Evolutionary conservation across 2,888 invertebrate species (phyloP).

Genomic region (Phyllotreta striolata): DNA sequence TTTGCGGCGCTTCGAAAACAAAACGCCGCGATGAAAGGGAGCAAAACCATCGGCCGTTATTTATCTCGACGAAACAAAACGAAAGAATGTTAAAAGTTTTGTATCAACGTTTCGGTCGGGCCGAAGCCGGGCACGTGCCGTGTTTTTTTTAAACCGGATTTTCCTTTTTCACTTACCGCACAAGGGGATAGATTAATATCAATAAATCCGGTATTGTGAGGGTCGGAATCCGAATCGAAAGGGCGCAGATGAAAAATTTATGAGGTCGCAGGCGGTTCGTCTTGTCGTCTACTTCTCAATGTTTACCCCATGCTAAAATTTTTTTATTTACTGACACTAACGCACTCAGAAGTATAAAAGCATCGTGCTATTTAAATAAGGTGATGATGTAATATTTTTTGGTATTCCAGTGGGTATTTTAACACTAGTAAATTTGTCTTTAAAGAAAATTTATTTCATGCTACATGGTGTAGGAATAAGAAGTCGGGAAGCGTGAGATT

Average conservation of each 20-base stretch:
- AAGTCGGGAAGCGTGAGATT: too few relatives aligned
- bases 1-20: slow-evolving; percentile 27
- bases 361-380: too few relatives aligned
- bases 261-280: slow-evolving; percentile 1
- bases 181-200: slow-evolving; percentile 30
- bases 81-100: slow-evolving; percentile 36
- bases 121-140: slow-evolving; percentile 34
- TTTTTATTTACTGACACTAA: too few relatives aligned
- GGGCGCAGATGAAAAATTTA: slow-evolving; percentile 19
- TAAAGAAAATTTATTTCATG: too few relatives aligned
- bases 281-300: too few relatives aligned
- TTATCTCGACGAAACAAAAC: slow-evolving; percentile 35
- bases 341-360: too few relatives aligned
- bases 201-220: slow-evolving; percentile 28
- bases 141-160: slow-evolving; percentile 26
- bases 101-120: slow-evolving; percentile 30
- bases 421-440: too few relatives aligned
- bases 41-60: slow-evolving; percentile 36
- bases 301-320: too few relatives aligned
- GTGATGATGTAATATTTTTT: too few relatives aligned
- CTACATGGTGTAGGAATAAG: too few relatives aligned
- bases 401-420: too few relatives aligned
- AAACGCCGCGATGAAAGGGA: slow-evolving; percentile 36
- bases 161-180: slow-evolving; percentile 28
- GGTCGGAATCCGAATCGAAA: slow-evolving; percentile 16